Conservation (phyloP, 2,113 vertebrate species). For the Crotalus helleri region DNA sequence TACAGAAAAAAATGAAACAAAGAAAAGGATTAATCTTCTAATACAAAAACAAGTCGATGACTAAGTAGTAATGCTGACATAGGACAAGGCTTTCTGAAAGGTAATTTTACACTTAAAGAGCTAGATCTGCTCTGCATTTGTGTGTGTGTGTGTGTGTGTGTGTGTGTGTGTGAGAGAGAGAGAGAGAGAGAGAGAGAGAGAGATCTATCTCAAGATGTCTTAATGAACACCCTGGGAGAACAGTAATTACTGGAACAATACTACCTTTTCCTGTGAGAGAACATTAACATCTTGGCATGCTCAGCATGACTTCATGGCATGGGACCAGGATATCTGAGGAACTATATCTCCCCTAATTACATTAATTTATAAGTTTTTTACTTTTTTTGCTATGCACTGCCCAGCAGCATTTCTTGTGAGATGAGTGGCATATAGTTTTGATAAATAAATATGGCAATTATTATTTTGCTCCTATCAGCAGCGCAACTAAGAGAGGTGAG, state of each 20-base stretch:
- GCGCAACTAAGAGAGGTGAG: not conserved
- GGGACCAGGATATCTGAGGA: too few species aligned
- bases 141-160: not conserved
- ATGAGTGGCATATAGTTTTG: too few species aligned
- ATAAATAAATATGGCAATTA: not conserved
- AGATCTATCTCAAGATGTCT: not conserved
- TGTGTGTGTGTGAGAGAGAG: not conserved
- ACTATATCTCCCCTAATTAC: too few species aligned
- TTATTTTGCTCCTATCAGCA: not conserved
- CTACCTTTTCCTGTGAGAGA: not conserved
- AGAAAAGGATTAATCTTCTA: not conserved
- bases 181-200: too few species aligned
- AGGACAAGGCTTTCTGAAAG: not conserved
- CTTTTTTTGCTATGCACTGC: too few species aligned
- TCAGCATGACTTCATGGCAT: too few species aligned
- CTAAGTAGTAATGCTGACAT: not conserved
- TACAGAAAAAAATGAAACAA: not conserved
- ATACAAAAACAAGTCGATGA: not conserved
- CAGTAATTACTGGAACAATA: not conserved
- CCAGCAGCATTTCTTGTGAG: too few species aligned
- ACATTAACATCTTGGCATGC: not conserved
- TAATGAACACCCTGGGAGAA: not conserved
- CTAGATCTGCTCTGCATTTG: not conserved
- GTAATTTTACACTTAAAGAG: not conserved
- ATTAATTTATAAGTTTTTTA: too few species aligned